phyloP scores from a whole-genome alignment of 2,797 vertebrate species.

The Sebastes minor region DNA sequence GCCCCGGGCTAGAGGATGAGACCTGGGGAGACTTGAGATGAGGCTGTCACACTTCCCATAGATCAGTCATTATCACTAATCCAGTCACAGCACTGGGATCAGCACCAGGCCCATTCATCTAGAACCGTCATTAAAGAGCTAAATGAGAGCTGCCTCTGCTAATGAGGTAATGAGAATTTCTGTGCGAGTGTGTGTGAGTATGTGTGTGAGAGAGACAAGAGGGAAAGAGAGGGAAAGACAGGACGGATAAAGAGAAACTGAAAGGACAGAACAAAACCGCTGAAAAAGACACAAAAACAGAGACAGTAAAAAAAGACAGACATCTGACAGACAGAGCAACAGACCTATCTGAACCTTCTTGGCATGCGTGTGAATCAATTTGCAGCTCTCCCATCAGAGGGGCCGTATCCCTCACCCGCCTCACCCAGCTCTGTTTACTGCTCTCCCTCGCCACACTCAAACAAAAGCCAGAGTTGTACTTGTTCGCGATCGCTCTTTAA shows the following conservation, averaged over 20 bases:
- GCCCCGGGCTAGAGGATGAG: constrained; percentile 71
- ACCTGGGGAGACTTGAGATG: constrained; percentile 83
- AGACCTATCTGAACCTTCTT: constrained; percentile 28
- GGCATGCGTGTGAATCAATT: constrained; percentile 50
- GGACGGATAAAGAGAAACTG: constrained; percentile 12
- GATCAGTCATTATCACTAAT: constrained; percentile 84
- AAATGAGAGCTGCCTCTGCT: constrained; percentile 83
- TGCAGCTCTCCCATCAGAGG: constrained; percentile 53
- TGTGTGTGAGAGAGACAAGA: neutral
- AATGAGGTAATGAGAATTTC: constrained; percentile 82
- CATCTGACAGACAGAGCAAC: neutral
- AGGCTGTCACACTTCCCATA: constrained; percentile 82
- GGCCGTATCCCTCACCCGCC: constrained; percentile 42
- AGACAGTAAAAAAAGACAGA: constrained; percentile 2
- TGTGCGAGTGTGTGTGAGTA: constrained; percentile 26
- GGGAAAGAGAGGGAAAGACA: neutral
- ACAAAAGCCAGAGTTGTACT: constrained; percentile 74
- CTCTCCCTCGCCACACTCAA: constrained; percentile 69
- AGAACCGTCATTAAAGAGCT: constrained; percentile 82
- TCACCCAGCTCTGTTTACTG: constrained; percentile 72
- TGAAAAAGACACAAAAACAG: constrained; percentile 10
- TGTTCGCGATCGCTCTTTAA: constrained; percentile 77
- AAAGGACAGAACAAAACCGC: constrained; percentile 27
- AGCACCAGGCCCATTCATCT: constrained; percentile 80
- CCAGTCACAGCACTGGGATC: constrained; percentile 81